Conservation (phyloP, 2,797 vertebrate species). For the Aratinga solstitialis region DNA sequence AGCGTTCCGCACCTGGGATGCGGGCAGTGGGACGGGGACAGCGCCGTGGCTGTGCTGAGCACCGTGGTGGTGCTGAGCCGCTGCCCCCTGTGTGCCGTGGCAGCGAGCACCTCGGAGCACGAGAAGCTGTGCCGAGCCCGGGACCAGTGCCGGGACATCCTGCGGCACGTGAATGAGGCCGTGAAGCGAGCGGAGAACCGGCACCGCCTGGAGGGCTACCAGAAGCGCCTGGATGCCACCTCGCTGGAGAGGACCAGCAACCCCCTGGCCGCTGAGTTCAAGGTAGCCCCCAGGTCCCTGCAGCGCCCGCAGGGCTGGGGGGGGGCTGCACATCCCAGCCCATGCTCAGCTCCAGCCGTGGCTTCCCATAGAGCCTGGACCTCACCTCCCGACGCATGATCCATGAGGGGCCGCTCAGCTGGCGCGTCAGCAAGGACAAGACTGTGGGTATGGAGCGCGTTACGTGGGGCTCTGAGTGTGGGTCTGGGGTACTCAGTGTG, state of each 20-base stretch:
- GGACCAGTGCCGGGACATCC: conserved; percentile 87
- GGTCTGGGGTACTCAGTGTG: no score
- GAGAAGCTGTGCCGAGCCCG: conserved; percentile 84
- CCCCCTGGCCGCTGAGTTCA: conserved; percentile 86
- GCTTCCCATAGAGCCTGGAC: conserved; percentile 84
- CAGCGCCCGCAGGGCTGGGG: rapidly evolving
- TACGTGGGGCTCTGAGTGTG: not conserved
- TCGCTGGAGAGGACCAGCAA: conserved; percentile 81
- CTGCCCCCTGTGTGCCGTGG: rapidly evolving
- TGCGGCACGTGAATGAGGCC: conserved; percentile 87
- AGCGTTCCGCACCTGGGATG: rapidly evolving
- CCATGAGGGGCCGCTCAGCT: conserved; percentile 89
- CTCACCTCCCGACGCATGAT: conserved; percentile 89
- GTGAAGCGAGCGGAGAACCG: conserved; percentile 87
- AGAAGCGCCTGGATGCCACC: conserved; percentile 86
- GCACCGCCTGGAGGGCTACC: conserved; percentile 87
- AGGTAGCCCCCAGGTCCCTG: conserved; percentile 63
- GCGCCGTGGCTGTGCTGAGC: not conserved
- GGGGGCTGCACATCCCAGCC: rapidly evolving
- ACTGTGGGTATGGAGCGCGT: conserved; percentile 81
- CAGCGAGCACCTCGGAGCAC: conserved; percentile 82
- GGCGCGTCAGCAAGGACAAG: conserved; percentile 93
- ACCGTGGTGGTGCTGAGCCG: rapidly evolving
- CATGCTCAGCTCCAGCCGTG: rapidly evolving
- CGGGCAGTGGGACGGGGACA: rapidly evolving